These are phyloP conservation scores for Bovichtus diacanthus DNA, from an alignment of 2,797 vertebrate species.

Conservation along the genomic window DNA sequence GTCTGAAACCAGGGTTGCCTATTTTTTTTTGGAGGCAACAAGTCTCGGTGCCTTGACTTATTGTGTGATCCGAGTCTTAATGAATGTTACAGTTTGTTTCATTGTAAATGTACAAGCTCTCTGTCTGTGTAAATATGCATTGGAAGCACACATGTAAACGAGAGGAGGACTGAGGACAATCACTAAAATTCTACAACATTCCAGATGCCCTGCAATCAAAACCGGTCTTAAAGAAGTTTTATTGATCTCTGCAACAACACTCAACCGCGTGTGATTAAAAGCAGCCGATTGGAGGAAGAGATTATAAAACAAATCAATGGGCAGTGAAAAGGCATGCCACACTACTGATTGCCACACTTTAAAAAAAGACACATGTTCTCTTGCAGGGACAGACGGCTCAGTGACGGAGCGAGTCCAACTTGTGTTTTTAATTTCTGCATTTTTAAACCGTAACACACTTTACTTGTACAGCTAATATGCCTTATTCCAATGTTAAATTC, in stretches of 20 bases:
- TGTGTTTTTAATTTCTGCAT: constrained; percentile 54
- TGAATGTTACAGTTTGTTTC: constrained; percentile 53
- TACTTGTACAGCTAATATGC: constrained; percentile 31
- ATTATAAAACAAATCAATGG: constrained; percentile 11
- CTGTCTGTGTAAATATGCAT: constrained; percentile 50
- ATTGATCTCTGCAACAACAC: constrained; percentile 16
- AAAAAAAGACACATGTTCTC: constrained; percentile 22
- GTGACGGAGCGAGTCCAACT: constrained; percentile 14
- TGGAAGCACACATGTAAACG: constrained; percentile 16
- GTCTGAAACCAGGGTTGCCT: constrained; percentile 55
- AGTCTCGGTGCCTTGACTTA: constrained; percentile 36
- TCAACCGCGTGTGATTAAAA: not conserved
- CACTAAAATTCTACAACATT: constrained; percentile 77
- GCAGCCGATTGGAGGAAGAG: constrained; percentile 3
- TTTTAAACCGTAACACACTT: constrained; percentile 57
- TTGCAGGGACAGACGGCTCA: constrained; percentile 19
- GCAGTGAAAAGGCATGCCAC: constrained; percentile 45
- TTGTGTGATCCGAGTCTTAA: constrained; percentile 76
- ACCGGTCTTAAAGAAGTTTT: constrained; percentile 35
- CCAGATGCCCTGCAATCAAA: constrained; percentile 59
- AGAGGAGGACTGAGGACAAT: constrained; percentile 66
- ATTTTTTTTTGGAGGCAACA: constrained; percentile 26
- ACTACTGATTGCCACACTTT: constrained; percentile 54
- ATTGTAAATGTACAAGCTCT: constrained; percentile 52
- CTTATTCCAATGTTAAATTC: constrained; percentile 31